Percentiles rank a stretch among this genome's conserved stretches.
phyloP scores from a whole-genome alignment of 30 jellyfish, hydroid and myxozoan species.

The Cassiopea andromeda region DNA sequence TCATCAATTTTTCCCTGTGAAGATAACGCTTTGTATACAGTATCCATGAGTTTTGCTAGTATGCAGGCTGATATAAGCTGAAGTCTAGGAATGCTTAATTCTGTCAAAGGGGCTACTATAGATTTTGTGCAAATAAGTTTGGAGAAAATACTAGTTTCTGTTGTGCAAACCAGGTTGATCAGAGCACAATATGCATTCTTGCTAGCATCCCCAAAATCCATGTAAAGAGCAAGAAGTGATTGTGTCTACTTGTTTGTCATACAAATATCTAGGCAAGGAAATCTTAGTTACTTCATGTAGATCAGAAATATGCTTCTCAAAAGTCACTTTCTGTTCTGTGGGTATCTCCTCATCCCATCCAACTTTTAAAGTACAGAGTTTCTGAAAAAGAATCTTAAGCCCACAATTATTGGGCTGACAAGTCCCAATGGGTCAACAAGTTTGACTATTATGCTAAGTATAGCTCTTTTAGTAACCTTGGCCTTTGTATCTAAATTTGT shows the following conservation, averaged over 20 bases:
- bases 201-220: conserved; percentile 68
- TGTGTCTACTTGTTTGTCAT: conserved; percentile 15
- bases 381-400: conserved; percentile 35
- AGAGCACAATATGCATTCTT: conserved; percentile 63
- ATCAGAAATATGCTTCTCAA: conserved; percentile 27
- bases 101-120: conserved; percentile 42
- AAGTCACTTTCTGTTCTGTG: conserved; percentile 22
- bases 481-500: neutral
- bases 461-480: conserved; percentile 23
- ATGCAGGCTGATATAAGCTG: conserved; percentile 44
- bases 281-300: neutral
- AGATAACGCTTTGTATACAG: conserved; percentile 23
- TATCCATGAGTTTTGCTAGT: conserved; percentile 36
- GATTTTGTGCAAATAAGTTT: conserved; percentile 55
- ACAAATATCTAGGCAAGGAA: conserved; percentile 26
- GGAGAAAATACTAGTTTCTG: conserved; percentile 12
- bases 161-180: conserved; percentile 21
- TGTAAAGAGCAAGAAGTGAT: neutral
- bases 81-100: conserved; percentile 42
- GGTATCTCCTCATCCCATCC: conserved; percentile 72
- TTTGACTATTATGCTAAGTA: conserved; percentile 45
- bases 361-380: conserved; percentile 41
- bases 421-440: conserved; percentile 63
- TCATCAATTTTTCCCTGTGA: conserved; percentile 16
- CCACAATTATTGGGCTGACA: conserved; percentile 30